Conservation (phyloP, 2,888 invertebrate species). For the Oxytorus armatus region DNA sequence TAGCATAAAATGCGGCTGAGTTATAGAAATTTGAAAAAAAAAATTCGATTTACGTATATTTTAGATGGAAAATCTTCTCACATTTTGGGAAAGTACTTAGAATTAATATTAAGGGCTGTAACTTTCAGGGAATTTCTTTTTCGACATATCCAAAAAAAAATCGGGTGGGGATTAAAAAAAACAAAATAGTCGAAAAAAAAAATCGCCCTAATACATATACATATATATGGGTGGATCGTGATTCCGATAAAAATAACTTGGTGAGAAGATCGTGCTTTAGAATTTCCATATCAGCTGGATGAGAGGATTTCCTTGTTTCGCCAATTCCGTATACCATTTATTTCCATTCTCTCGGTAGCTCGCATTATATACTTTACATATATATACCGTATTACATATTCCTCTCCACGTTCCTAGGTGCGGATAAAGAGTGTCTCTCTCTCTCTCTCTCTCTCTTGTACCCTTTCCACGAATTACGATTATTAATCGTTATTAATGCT, state of each 20-base stretch:
- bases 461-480: conserved; percentile 67
- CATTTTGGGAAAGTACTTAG: no score
- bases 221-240: conserved; percentile 18
- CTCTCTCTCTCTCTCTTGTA: conserved; percentile 19
- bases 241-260: conserved; percentile 4
- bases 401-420: conserved; percentile 12
- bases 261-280: conserved; percentile 22
- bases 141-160: no score
- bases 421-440: conserved; percentile 53
- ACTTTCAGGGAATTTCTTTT: no score
- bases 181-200: no score
- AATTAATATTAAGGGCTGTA: no score
- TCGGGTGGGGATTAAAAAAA: no score
- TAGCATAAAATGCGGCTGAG: no score
- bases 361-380: background rate
- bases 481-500: conserved; percentile 70
- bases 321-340: conserved; percentile 45
- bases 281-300: conserved; percentile 43
- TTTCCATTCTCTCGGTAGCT: conserved; percentile 32
- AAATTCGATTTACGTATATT: no score
- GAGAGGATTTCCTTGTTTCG: conserved; percentile 61
- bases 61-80: no score
- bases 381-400: background rate
- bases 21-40: no score
- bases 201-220: no score